phyloP scores from a whole-genome alignment of 2,113 vertebrate species.

The Micronycteris hirsuta region DNA sequence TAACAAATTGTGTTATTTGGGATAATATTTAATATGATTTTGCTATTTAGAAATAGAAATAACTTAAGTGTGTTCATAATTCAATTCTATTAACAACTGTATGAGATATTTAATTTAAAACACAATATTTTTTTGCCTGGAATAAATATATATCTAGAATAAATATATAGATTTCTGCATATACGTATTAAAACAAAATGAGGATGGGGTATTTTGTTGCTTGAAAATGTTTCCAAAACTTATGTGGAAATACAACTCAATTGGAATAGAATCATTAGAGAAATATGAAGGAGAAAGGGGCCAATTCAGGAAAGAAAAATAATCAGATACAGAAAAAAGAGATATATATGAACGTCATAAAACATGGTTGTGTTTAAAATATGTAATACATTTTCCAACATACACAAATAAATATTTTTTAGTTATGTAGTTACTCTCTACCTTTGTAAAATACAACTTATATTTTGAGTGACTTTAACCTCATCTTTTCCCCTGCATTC shows the following conservation, averaged over 20 bases:
- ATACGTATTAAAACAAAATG: background rate
- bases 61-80: background rate
- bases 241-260: background rate
- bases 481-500: background rate
- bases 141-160: background rate
- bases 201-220: background rate
- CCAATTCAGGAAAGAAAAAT: background rate
- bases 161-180: background rate
- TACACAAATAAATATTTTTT: background rate
- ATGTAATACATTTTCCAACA: background rate
- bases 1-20: background rate
- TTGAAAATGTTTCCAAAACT: background rate
- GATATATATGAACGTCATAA: background rate
- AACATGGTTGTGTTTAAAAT: background rate
- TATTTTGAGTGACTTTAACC: background rate
- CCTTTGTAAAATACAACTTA: background rate
- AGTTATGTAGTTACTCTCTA: background rate
- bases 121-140: background rate
- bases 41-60: background rate
- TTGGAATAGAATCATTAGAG: background rate
- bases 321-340: background rate
- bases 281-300: background rate
- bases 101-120: background rate
- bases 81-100: background rate
- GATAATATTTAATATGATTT: background rate